phyloP scores from a whole-genome alignment of 2,797 vertebrate genomes.

The Lophius americanus region DNA sequence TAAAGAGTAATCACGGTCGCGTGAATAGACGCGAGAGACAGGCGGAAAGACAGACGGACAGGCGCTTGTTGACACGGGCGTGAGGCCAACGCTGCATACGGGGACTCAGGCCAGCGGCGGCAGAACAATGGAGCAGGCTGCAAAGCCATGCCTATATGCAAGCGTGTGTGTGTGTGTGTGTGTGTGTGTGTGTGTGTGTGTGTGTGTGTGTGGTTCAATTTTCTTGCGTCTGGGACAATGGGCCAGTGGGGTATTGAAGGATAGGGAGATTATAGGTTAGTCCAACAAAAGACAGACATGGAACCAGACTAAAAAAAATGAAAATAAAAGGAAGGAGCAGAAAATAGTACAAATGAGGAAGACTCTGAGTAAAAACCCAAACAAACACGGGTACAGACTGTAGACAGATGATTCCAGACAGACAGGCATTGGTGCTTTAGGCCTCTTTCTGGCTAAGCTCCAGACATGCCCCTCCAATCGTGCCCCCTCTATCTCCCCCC shows the following conservation, averaged over 20 bases:
- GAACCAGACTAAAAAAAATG: slow-evolving; percentile 7
- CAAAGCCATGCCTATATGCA: slow-evolving; percentile 40
- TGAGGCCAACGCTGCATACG: slow-evolving; percentile 57
- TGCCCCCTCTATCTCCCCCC: slow-evolving; percentile 39
- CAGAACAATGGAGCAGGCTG: slow-evolving; percentile 67
- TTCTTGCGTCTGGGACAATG: slow-evolving; percentile 56
- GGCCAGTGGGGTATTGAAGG: slow-evolving; percentile 53
- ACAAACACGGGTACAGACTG: slow-evolving; percentile 28
- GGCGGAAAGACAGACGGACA: slow-evolving; percentile 39
- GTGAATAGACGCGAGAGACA: slow-evolving; percentile 36
- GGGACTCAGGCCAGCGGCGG: slow-evolving; percentile 55
- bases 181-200: slow-evolving; percentile 25
- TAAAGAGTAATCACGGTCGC: slow-evolving; percentile 47
- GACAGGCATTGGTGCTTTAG: slow-evolving; percentile 36
- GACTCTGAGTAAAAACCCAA: slow-evolving; percentile 19
- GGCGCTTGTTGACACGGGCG: slow-evolving; percentile 69
- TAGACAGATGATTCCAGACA: slow-evolving; percentile 23
- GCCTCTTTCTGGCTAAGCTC: slow-evolving; percentile 47
- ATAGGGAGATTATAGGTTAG: slow-evolving; percentile 61
- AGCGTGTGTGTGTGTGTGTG: slow-evolving; percentile 25
- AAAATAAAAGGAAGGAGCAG: slow-evolving; percentile 3
- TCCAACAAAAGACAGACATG: slow-evolving; percentile 37
- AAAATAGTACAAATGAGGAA: slow-evolving; percentile 14
- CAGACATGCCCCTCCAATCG: slow-evolving; percentile 50
- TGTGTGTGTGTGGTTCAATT: slow-evolving; percentile 39